phyloP scores from a whole-genome alignment of 2,113 vertebrate species.

The Emydocephalus ijimae region DNA sequence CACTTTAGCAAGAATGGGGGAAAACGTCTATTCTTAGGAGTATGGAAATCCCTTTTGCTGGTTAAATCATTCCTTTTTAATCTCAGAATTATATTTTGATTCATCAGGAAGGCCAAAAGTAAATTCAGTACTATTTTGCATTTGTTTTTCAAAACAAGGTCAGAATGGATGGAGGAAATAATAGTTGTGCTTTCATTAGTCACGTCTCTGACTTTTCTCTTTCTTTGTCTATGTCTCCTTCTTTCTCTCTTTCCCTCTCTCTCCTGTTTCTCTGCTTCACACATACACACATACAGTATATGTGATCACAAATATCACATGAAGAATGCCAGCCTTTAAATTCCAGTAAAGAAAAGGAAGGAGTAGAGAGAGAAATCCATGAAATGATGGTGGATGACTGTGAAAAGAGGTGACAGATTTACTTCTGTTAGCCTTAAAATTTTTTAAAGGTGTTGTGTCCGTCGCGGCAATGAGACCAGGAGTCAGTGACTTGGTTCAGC shows the following conservation, averaged over 20 bases:
- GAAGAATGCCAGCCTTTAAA: not conserved
- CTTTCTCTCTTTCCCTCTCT: not conserved
- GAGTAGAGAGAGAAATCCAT: not conserved
- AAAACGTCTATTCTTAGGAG: not conserved
- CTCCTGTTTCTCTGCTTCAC: not conserved
- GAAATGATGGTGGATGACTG: not conserved
- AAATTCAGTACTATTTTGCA: not conserved
- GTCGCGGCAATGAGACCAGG: too few relatives aligned
- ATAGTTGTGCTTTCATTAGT: not conserved
- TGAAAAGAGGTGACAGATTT: not conserved
- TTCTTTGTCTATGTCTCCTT: not conserved
- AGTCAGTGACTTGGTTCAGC: too few relatives aligned
- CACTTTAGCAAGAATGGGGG: not conserved
- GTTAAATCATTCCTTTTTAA: not conserved
- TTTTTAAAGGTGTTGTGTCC: too few relatives aligned
- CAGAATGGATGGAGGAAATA: not conserved
- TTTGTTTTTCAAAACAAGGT: not conserved
- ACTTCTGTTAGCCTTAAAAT: not conserved
- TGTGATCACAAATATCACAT: not conserved
- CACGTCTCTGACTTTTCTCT: not conserved
- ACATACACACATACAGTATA: not conserved
- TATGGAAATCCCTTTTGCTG: not conserved
- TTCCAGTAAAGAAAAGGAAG: not conserved
- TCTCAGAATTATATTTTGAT: not conserved
- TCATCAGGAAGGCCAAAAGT: not conserved